Evolutionary conservation across 2,797 vertebrate genomes (phyloP).

Genomic region (Poecilia picta): DNA sequence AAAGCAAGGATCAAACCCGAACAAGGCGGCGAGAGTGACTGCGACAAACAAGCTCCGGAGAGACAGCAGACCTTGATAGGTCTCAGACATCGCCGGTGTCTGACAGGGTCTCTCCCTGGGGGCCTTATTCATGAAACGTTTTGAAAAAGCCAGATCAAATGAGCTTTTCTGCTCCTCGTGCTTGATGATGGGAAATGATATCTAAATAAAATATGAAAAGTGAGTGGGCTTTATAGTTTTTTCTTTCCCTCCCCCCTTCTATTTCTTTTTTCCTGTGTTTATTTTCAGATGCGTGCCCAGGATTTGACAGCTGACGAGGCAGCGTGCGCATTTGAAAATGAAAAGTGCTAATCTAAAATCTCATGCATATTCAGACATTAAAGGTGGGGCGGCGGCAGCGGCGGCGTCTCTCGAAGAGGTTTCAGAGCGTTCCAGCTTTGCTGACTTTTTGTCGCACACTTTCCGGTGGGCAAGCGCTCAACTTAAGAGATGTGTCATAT

Average conservation of each 20-base stretch:
- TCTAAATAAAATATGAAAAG: constrained; percentile 66
- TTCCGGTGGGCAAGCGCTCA: constrained; percentile 48
- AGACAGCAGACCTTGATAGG: constrained; percentile 67
- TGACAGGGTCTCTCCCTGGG: constrained; percentile 59
- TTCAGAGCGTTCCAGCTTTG: constrained; percentile 50
- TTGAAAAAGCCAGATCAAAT: constrained; percentile 43
- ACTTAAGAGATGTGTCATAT: constrained; percentile 47
- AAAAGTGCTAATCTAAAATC: constrained; percentile 57
- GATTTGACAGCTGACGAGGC: constrained; percentile 53
- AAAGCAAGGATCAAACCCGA: constrained; percentile 69
- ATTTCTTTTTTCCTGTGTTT: constrained; percentile 23
- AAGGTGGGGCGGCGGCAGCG: constrained; percentile 45
- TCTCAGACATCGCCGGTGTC: constrained; percentile 61
- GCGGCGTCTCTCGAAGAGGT: constrained; percentile 44
- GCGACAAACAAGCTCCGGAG: constrained; percentile 57
- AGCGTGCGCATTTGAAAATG: constrained; percentile 42
- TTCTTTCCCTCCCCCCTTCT: too few species aligned
- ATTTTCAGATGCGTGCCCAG: constrained; percentile 46
- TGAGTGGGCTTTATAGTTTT: constrained; percentile 35
- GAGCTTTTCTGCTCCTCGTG: constrained; percentile 15
- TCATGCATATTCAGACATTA: constrained; percentile 66
- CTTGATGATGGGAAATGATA: constrained; percentile 56
- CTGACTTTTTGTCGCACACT: constrained; percentile 62
- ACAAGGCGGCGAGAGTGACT: constrained; percentile 58
- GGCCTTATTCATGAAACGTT: constrained; percentile 56